Evolutionary conservation across 1,140 invertebrate species (phyloP).

Genomic region (Drosophila sturtevanti): DNA sequence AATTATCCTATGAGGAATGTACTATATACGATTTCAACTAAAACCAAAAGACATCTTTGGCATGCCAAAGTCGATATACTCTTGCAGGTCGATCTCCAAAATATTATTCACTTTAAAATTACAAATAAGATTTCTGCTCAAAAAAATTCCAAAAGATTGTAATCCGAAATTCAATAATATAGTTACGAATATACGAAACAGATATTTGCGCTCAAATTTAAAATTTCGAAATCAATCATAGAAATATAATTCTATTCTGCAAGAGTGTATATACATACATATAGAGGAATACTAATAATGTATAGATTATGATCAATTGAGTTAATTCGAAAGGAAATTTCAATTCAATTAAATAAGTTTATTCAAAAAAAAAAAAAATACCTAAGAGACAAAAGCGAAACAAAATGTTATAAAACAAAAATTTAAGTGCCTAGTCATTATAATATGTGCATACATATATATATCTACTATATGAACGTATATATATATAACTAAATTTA

Average conservation of each 20-base stretch:
- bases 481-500: not conserved
- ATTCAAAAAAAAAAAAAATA: slow-evolving; percentile 28
- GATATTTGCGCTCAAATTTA: too few species aligned
- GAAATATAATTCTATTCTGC: too few species aligned
- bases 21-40: not conserved
- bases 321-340: not conserved
- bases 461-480: not conserved
- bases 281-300: not conserved
- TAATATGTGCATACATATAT: not conserved
- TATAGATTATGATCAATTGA: not conserved
- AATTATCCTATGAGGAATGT: not conserved
- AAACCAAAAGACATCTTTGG: not conserved
- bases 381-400: slow-evolving; percentile 13
- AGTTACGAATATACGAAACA: too few species aligned
- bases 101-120: too few species aligned
- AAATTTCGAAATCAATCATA: too few species aligned
- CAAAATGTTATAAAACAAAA: slow-evolving; percentile 34
- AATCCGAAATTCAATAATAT: too few species aligned
- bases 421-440: slow-evolving; percentile 46
- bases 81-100: too few species aligned
- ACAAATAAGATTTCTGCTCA: too few species aligned
- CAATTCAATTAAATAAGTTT: not conserved
- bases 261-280: not conserved
- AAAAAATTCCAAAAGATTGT: too few species aligned
- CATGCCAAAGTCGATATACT: not conserved